Percentiles rank a stretch among this genome's conserved stretches.
These are phyloP conservation scores for Coenonympha arcania DNA, from an alignment of 2,888 invertebrate species.

Conservation along the genomic window DNA sequence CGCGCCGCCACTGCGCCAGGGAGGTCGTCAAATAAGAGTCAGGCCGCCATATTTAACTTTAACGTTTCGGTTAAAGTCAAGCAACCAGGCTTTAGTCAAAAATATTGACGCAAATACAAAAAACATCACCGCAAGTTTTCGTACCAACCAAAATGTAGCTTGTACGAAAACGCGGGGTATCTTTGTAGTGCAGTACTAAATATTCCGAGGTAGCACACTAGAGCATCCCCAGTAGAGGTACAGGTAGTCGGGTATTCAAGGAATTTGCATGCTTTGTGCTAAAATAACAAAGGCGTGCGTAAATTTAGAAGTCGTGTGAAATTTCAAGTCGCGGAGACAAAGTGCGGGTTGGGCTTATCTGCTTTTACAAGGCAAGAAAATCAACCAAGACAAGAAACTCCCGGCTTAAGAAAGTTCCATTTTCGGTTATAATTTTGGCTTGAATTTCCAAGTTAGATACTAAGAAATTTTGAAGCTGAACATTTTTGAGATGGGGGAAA, in stretches of 20 bases:
- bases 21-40: too few species aligned
- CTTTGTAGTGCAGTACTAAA: background rate
- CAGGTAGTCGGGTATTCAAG: constrained; percentile 1
- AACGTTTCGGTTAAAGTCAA: too few species aligned
- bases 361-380: background rate
- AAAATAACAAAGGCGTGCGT: constrained; percentile 11
- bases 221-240: background rate
- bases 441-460: background rate
- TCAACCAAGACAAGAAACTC: background rate
- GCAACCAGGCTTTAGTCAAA: too few species aligned
- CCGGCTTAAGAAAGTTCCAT: background rate
- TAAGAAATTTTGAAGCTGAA: too few species aligned
- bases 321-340: constrained; percentile 6
- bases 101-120: too few species aligned
- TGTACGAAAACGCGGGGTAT: background rate
- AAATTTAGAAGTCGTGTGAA: constrained; percentile 10
- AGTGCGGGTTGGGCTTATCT: background rate
- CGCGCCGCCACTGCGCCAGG: too few species aligned
- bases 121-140: too few species aligned
- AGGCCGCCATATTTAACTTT: too few species aligned
- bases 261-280: constrained; percentile 14
- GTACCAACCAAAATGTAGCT: too few species aligned
- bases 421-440: background rate
- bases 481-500: background rate
- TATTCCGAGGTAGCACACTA: background rate